Evolutionary conservation across 1,140 invertebrate genomes (phyloP).

Genomic region (Drosophila chauvacae): DNA sequence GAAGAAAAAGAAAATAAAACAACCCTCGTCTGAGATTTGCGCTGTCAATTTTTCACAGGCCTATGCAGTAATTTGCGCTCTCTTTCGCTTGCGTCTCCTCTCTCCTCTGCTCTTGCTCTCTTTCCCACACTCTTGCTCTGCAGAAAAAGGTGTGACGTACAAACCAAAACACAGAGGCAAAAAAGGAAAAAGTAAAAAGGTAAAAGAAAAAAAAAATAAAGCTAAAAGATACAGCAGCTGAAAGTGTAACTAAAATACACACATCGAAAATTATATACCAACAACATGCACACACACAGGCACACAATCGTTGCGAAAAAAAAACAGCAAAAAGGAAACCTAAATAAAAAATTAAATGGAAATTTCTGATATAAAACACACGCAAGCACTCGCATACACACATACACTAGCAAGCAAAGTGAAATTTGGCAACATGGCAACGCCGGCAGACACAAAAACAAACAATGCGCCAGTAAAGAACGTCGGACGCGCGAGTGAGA

Average conservation of each 20-base stretch:
- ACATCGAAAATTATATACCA: conserved; percentile 44
- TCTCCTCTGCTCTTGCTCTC: neutral
- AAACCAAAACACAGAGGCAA: conserved; percentile 30
- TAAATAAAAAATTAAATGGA: conserved; percentile 83
- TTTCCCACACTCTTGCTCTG: neutral
- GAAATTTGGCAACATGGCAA: conserved; percentile 70
- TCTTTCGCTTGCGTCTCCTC: neutral
- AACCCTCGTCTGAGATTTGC: conserved; percentile 54
- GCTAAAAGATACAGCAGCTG: conserved; percentile 55
- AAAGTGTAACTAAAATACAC: conserved; percentile 74
- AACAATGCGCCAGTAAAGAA: conserved; percentile 47
- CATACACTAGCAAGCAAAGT: conserved; percentile 11
- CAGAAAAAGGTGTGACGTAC: conserved; percentile 63
- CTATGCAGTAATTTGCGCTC: conserved; percentile 39
- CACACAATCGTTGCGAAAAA: conserved; percentile 63
- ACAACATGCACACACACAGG: conserved; percentile 10
- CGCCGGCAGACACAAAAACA: conserved; percentile 67
- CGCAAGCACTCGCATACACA: conserved; percentile 20
- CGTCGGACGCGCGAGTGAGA: conserved; percentile 47
- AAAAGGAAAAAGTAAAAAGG: conserved; percentile 13
- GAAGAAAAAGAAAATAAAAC: conserved; percentile 47
- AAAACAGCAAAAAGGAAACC: conserved; percentile 65
- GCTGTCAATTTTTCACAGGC: conserved; percentile 65
- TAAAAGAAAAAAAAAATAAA: conserved; percentile 20
- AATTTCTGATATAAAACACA: conserved; percentile 81